Evolutionary conservation across 2,113 vertebrate species (phyloP), one percentile per base, ranked within the genome.

Genomic region (Pterophyllum scalare): DNA sequence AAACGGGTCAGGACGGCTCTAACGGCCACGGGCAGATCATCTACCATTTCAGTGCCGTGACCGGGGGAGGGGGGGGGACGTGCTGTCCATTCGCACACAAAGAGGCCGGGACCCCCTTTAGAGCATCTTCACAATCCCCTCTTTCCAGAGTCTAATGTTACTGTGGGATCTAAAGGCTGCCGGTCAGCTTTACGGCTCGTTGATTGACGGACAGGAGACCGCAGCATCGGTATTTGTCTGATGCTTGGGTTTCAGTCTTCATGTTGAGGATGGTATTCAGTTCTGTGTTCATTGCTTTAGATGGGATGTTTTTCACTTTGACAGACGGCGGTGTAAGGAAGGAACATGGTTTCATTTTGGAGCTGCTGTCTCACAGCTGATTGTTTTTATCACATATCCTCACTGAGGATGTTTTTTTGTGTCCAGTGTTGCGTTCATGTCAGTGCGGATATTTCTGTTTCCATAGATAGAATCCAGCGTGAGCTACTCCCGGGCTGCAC

Each of bases 51-150:
- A 93, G 79, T 85, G 79, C 80, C 86, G 83, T 2, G 40, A 28
- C 58, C 8, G 64, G 78, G 80, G 79, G 79, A 40, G 22, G 76
- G 83, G 82, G 70, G 43, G 33, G n/a, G n/a, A n/a, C 64, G 28
- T 78, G 59, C 83, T 81, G 87, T 89, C 80, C 88, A 54, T 82
- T 82, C 74, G 75, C 85, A 89, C 82, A 91, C 87, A 93, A 91
- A 81, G 57, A 74, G 88, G 70, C 61, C 72, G 9, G 59, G 85
- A 88, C 88, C 92, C 91, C 88, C 89, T 70, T 83, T 80, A 11
- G 86, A 87, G 92, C 75, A 76, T 49, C 58, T 57, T 17, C 78
- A 78, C 65, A 65, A 19, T 83, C 84, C 87, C 28, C 54, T 80
- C 59, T 83, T 58, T 87, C 62, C 84, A 57, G 20, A 28, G 81